Percentiles rank a stretch among this genome's conserved stretches.
Evolutionary conservation across 1,140 invertebrate genomes (phyloP).

Genomic region (Condylostylus longicornis): DNA sequence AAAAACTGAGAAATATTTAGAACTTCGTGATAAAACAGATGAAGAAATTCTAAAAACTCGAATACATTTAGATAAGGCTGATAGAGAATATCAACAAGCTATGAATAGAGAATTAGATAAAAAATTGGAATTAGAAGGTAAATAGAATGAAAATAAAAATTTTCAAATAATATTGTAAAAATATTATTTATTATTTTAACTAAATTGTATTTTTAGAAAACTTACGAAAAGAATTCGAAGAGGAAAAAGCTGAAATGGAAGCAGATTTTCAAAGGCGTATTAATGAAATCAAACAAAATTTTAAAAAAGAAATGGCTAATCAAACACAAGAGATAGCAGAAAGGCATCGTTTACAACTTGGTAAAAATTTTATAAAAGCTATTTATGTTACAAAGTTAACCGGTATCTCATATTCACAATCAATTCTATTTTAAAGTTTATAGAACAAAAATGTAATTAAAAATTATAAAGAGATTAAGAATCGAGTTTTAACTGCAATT

Average conservation of each 20-base stretch:
- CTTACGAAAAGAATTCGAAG: slow-evolving; percentile 22
- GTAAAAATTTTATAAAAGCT: slow-evolving; percentile 32
- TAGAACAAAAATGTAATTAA: no score
- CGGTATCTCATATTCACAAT: no score
- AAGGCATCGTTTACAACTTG: slow-evolving; percentile 41
- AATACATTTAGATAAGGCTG: slow-evolving; percentile 30
- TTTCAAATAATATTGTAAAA: neutral
- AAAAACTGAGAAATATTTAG: slow-evolving; percentile 35
- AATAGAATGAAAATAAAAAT: neutral
- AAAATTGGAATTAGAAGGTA: slow-evolving; percentile 27
- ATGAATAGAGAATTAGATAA: slow-evolving; percentile 38
- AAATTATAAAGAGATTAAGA: no score
- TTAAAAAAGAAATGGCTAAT: slow-evolving; percentile 23
- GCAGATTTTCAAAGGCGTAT: slow-evolving; percentile 26
- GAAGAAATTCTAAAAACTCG: slow-evolving; percentile 25
- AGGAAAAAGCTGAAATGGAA: slow-evolving; percentile 28
- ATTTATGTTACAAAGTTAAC: neutral
- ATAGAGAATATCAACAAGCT: slow-evolving; percentile 37
- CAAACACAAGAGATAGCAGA: slow-evolving; percentile 37
- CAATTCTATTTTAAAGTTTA: no score
- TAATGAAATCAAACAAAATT: slow-evolving; percentile 29
- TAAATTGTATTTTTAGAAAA: slow-evolving; percentile 6
- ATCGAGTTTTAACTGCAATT: no score
- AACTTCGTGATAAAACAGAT: slow-evolving; percentile 25
- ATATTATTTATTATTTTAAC: neutral